phyloP scores from a whole-genome alignment of 2,888 invertebrate genomes.

The Coleophora deauratella region DNA sequence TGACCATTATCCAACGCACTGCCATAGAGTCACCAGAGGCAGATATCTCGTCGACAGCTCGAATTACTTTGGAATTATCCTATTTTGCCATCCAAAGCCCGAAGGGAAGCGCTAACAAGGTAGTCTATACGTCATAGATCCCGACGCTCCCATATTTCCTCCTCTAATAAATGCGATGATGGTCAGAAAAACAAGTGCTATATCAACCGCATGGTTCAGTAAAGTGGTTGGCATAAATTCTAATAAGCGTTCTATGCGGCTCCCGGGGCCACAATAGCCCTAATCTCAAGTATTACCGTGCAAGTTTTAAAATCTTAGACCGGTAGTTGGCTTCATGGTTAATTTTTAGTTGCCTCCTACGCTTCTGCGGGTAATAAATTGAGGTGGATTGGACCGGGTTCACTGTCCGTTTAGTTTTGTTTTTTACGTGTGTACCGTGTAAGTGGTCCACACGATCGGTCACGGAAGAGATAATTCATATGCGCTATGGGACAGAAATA shows the following conservation, averaged over 20 bases:
- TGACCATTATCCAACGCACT: conserved; percentile 43
- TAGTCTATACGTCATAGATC: conserved; percentile 37
- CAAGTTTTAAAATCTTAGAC: conserved; percentile 51
- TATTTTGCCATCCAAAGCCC: conserved; percentile 46
- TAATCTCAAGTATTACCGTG: conserved; percentile 65
- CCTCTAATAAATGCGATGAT: conserved; percentile 57
- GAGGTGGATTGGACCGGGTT: conserved; percentile 32
- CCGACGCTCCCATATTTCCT: conserved; percentile 50
- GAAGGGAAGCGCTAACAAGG: conserved; percentile 49
- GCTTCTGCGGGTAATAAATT: conserved; percentile 54
- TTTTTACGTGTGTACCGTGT: conserved; percentile 41
- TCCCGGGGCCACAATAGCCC: conserved; percentile 61
- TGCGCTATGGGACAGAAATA: conserved; percentile 37
- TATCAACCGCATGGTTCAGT: conserved; percentile 40
- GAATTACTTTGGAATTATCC: conserved; percentile 62
- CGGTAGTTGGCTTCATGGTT: conserved; percentile 54
- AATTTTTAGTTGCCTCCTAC: conserved; percentile 67
- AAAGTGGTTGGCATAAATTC: conserved; percentile 51
- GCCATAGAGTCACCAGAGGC: conserved; percentile 57
- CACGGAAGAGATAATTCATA: conserved; percentile 48
- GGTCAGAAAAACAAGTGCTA: conserved; percentile 53
- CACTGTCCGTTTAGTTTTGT: conserved; percentile 22
- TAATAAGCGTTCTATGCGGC: conserved; percentile 56
- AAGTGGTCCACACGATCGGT: conserved; percentile 47
- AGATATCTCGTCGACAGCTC: conserved; percentile 59